Evolutionary conservation across 2,113 vertebrate species (phyloP).

Genomic region (Apodemus sylvaticus): DNA sequence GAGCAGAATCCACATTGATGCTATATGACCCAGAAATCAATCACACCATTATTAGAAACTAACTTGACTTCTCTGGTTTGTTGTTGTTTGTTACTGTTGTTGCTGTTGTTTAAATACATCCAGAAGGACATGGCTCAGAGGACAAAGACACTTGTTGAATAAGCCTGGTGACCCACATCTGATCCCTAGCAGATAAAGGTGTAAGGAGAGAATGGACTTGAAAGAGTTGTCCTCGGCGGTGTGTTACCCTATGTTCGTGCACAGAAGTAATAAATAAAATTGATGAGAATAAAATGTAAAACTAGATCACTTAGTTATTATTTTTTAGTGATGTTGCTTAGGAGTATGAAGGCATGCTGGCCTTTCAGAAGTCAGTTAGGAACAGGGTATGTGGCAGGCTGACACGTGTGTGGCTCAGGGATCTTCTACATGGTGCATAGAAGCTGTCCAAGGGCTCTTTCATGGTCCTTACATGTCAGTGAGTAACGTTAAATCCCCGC

Average conservation of each 20-base stretch:
- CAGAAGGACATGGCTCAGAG: background rate
- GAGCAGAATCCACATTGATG: background rate
- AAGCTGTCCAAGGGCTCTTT: background rate
- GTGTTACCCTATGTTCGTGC: too few species aligned
- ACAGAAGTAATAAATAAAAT: background rate
- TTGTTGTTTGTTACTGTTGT: background rate
- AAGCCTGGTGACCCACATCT: background rate
- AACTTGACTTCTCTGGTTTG: background rate
- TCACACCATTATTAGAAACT: background rate
- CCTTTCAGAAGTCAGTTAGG: background rate
- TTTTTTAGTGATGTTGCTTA: background rate
- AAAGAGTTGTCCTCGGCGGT: background rate
- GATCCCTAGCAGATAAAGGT: background rate
- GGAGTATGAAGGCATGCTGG: background rate
- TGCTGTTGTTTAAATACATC: background rate
- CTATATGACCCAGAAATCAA: background rate
- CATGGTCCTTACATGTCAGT: background rate
- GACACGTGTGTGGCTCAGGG: background rate
- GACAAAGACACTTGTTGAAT: background rate
- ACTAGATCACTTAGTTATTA: background rate
- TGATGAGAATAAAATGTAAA: background rate
- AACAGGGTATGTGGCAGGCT: background rate
- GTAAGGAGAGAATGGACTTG: background rate
- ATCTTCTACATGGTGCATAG: background rate
- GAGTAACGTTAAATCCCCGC: background rate